These are phyloP conservation scores for Odontocolon sp. DNA, from an alignment of 2,888 invertebrate species.

Conservation along the genomic window DNA sequence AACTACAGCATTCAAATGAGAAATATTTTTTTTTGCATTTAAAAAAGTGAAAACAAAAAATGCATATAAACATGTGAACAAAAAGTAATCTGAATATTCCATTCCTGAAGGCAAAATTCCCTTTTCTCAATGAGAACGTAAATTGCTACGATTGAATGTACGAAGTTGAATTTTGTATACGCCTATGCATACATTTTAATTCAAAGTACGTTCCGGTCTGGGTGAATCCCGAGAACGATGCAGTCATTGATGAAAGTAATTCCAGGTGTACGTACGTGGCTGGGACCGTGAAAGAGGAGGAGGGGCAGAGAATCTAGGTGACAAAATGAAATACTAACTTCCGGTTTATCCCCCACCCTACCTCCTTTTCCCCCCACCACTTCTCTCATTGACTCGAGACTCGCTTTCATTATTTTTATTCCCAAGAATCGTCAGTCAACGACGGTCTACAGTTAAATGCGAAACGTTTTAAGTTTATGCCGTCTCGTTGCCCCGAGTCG, in stretches of 20 bases:
- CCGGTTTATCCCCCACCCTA: conserved; percentile 24
- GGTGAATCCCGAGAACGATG: neutral
- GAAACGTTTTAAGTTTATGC: too few relatives aligned
- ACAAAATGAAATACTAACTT: conserved; percentile 52
- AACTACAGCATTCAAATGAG: too few relatives aligned
- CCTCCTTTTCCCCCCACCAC: neutral
- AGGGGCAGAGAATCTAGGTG: conserved; percentile 27
- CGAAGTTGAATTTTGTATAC: too few relatives aligned
- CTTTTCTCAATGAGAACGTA: neutral
- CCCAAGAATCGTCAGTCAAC: conserved; percentile 19
- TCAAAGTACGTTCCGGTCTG: neutral
- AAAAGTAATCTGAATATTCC: neutral
- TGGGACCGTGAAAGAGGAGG: neutral
- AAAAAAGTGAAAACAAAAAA: too few relatives aligned
- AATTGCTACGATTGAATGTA: too few relatives aligned
- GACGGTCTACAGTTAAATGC: too few relatives aligned
- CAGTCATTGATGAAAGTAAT: conserved; percentile 25
- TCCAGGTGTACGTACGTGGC: conserved; percentile 31
- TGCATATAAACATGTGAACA: too few relatives aligned
- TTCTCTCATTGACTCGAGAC: neutral
- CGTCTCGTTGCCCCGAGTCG: neutral
- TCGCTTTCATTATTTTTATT: conserved; percentile 33
- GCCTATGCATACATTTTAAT: neutral
- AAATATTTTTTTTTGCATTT: too few relatives aligned
- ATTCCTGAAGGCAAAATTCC: neutral